Evolutionary conservation across 1,140 invertebrate species (phyloP), one percentile per base, ranked within the genome.

Genomic region (Notospermus geniculatus): DNA sequence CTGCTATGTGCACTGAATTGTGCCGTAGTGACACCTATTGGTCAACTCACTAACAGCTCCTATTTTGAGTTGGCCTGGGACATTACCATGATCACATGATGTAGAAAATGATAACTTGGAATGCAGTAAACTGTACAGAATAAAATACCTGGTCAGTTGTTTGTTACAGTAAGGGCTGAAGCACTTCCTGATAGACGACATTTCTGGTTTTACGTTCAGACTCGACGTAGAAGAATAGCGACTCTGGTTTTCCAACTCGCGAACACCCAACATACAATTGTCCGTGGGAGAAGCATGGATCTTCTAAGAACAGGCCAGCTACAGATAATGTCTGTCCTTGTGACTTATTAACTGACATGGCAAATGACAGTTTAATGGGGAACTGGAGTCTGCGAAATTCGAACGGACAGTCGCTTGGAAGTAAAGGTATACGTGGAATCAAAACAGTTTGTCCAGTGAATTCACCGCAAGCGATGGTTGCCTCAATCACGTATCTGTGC

Each of bases 291-390:
- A 74, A 78, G 2, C 64, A 62, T 7, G 59, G 61, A 0, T 59
- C 11, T 54, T 29, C 11, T 17, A 74, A 28, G 57, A 67, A 30
- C 17, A 77, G 29, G 17, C 64, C 65, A 76, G 70, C 25, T 75
- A 71, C 32, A 27, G 59, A 39, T 2, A 79, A 59, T 7, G 77
- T 66, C 70, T 85, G 83, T 13, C 85, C 83, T 74, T 87, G 85
- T 7, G 82, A 66, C 73, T 86, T 86, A 70, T 86, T 86, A 2
- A 86, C 83, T 0, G 84, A 83, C 73, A 85, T 84, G 27, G 83
- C 79, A 73, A 84, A 86, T 2, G 72, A 68, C 2, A 82, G 57
- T 60, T 76, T 67, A 1, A 87, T 45, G 23, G 83, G 81, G 77
- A 86, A 85, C 63, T 86, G 83, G 0, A 81, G 29, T 53, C 84